Percentiles rank a stretch among this genome's conserved stretches.
phyloP scores from a whole-genome alignment of 2,888 invertebrate species.

The Cheilosia vulpina region DNA sequence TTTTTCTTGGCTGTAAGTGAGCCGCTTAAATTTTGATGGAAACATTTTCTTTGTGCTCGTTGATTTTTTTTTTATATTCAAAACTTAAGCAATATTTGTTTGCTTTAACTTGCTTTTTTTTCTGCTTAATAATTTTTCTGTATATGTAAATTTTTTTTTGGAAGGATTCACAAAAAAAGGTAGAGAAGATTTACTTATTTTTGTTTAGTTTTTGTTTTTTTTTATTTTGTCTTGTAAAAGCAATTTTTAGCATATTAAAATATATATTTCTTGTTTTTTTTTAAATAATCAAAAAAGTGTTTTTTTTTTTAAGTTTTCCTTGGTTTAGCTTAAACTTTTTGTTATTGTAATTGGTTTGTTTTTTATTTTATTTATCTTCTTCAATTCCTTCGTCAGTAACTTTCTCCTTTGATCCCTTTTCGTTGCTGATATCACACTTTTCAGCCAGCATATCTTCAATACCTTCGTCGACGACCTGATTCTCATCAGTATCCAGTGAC shows the following conservation, averaged over 20 bases:
- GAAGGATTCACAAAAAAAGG: conserved; percentile 76
- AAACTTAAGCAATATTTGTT: conserved; percentile 72
- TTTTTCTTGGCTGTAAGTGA: conserved; percentile 73
- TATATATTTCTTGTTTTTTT: conserved; percentile 74
- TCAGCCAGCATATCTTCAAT: conserved; percentile 83
- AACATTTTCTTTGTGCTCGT: conserved; percentile 73
- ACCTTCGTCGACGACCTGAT: conserved; percentile 81
- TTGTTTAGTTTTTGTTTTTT: conserved; percentile 57
- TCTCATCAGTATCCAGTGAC: conserved; percentile 74
- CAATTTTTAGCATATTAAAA: conserved; percentile 76
- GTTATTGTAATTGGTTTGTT: conserved; percentile 71
- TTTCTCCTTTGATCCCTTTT: conserved; percentile 79
- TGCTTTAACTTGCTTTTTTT: conserved; percentile 49
- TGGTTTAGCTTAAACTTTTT: conserved; percentile 79
- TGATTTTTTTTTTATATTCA: conserved; percentile 66
- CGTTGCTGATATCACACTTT: conserved; percentile 83
- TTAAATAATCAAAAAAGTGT: conserved; percentile 74
- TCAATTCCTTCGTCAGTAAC: conserved; percentile 82
- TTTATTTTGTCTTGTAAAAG: conserved; percentile 72
- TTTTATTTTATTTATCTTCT: conserved; percentile 80
- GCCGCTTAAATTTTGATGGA: conserved; percentile 74
- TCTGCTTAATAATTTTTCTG: conserved; percentile 55
- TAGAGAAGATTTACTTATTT: conserved; percentile 78
- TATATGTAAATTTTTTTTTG: conserved; percentile 72
- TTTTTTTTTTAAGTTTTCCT: conserved; percentile 77